Evolutionary conservation across 1,140 invertebrate species (phyloP).

Genomic region (Druon quercuslanigerum): DNA sequence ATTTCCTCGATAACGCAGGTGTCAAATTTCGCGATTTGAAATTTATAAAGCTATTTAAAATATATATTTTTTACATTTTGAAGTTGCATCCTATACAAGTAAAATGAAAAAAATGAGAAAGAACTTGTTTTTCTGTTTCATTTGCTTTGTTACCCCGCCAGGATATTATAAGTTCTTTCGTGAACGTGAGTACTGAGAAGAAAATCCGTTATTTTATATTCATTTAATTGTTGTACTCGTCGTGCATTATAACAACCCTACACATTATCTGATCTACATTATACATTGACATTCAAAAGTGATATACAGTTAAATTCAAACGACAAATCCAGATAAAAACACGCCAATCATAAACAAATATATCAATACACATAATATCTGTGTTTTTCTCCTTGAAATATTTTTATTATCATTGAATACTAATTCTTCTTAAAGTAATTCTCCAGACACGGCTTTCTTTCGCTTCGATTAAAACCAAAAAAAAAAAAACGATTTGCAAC

Average conservation of each 20-base stretch:
- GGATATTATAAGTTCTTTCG: slow-evolving; percentile 65
- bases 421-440: too few relatives aligned
- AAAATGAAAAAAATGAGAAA: neutral
- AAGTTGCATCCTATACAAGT: neutral
- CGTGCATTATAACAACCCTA: neutral
- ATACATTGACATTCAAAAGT: neutral
- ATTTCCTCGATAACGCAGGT: neutral
- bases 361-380: too few relatives aligned
- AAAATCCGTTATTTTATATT: slow-evolving; percentile 34
- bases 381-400: too few relatives aligned
- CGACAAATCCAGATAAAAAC: too few relatives aligned
- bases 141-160: slow-evolving; percentile 60
- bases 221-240: neutral
- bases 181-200: slow-evolving; percentile 63
- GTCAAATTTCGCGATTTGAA: neutral
- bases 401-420: too few relatives aligned
- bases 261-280: neutral
- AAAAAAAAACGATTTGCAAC: too few relatives aligned
- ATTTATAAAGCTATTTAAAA: too few relatives aligned
- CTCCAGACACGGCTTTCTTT: too few relatives aligned
- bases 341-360: too few relatives aligned
- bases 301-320: too few relatives aligned
- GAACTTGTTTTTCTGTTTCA: slow-evolving; percentile 61
- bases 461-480: too few relatives aligned
- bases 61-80: neutral